Evolutionary conservation across 2,113 vertebrate species (phyloP), one percentile per base, ranked within the genome.

Genomic region (Etia nguti): DNA sequence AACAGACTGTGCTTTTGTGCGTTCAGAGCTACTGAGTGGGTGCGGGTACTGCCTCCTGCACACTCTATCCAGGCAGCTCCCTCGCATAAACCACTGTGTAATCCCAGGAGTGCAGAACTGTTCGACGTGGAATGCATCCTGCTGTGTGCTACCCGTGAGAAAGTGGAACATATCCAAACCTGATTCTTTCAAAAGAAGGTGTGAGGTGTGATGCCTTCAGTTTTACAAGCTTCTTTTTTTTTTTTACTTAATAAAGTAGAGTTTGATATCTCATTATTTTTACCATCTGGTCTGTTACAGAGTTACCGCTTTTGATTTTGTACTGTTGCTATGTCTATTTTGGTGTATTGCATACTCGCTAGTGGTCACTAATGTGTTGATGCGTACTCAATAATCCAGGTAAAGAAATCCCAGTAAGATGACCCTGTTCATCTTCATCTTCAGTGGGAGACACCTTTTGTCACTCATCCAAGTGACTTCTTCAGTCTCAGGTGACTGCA

Each of bases 341-440:
- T 0, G 13, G 8, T 6, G 5, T 70, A 70, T 24, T 22, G 8
- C 36, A 43, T 43, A 24, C 13, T 70, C 3, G 8, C 38, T 70
- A 43, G 8, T 70, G 8, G 36, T 15, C 36, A 41, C 62, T 22
- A 36, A 68, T 38, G 11, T 0, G 1, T 22, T 0, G 20, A 22
- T 22, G 34, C 2, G 0, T 38, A 38, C 34, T 38, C 34, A n/a
- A 22, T 38, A 65, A 38, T 38, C 34, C 34, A 68, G 11, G 20
- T 22, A 22, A 68, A 38, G 11, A 38, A 68, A 41, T 22, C 34
- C 0, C 60, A 41, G 34, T 22, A 41, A 68, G 34, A 4, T 38
- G n/a, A 5, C 38, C 38, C 60, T 65, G 4, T 65, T 65, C 34
- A 38, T 38, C 60, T 38, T 36, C 4, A n/a, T 31, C 31, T 60